Conservation (phyloP, 2,888 invertebrate genomes). For the Latheticus oryzae region DNA sequence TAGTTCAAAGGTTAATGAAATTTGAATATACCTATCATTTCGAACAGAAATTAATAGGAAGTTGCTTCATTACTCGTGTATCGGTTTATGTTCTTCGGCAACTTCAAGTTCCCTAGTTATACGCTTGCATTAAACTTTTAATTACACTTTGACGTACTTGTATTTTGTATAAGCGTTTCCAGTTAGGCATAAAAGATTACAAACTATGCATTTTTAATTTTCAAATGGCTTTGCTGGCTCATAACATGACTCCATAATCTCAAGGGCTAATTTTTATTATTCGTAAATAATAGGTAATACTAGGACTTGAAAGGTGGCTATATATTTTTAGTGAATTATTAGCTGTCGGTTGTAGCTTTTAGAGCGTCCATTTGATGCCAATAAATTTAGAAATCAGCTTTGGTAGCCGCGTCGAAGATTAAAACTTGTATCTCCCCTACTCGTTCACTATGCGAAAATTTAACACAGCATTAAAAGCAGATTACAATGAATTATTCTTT, state of each 20-base stretch:
- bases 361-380: constrained; percentile 51
- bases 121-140: constrained; percentile 18
- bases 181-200: constrained; percentile 7
- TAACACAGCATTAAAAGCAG: constrained; percentile 45
- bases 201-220: constrained; percentile 9
- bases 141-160: constrained; percentile 9
- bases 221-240: too few relatives aligned
- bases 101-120: constrained; percentile 10
- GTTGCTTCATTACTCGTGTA: constrained; percentile 26
- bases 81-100: constrained; percentile 19
- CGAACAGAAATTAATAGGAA: constrained; percentile 22
- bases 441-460: constrained; percentile 24
- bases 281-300: background rate
- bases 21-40: constrained; percentile 14
- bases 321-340: constrained; percentile 49
- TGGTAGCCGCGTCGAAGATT: constrained; percentile 44
- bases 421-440: constrained; percentile 42
- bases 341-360: constrained; percentile 48
- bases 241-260: too few relatives aligned
- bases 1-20: constrained; percentile 4
- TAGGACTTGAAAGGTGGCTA: constrained; percentile 51
- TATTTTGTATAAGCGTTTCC: constrained; percentile 15
- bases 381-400: constrained; percentile 49
- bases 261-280: background rate
- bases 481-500: constrained; percentile 47